phyloP scores from a whole-genome alignment of 2,888 invertebrate species.

The Odontomyia ornata region DNA sequence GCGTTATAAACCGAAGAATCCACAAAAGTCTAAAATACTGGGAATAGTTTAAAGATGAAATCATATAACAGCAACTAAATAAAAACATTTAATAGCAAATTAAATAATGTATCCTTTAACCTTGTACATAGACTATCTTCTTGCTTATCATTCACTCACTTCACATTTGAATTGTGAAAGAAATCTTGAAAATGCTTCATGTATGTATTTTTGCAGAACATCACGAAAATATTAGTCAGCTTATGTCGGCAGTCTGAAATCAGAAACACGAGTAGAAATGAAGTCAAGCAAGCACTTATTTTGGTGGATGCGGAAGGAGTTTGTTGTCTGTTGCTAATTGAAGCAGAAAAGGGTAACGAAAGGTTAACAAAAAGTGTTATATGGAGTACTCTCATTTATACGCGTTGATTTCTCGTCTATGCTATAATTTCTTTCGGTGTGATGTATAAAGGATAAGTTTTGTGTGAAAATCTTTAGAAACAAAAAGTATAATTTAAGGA shows the following conservation, averaged over 20 bases:
- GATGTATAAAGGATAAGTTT: background rate
- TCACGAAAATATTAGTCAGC: conserved; percentile 81
- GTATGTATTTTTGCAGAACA: conserved; percentile 73
- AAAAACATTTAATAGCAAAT: background rate
- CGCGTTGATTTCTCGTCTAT: background rate
- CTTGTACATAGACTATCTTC: conserved; percentile 9
- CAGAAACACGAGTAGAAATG: conserved; percentile 62
- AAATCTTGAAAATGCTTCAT: conserved; percentile 42
- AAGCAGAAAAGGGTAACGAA: too few relatives aligned
- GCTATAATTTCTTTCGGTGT: background rate
- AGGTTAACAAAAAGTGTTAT: conserved; percentile 10
- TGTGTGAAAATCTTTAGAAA: conserved; percentile 7
- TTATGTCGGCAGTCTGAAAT: conserved; percentile 78
- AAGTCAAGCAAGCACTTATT: background rate
- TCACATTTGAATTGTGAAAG: background rate
- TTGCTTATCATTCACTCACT: conserved; percentile 1
- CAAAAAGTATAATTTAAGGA: conserved; percentile 10
- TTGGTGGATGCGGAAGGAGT: background rate
- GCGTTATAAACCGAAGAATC: background rate
- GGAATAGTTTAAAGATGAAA: background rate
- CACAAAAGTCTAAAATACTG: background rate
- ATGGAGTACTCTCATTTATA: conserved; percentile 21
- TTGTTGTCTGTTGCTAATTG: too few relatives aligned
- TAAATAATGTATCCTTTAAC: background rate
- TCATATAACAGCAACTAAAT: background rate